A percentile compares a stretch with the other conserved stretches of the same genome.
phyloP scores from a whole-genome alignment of 2,888 invertebrate genomes.

The Tineola bisselliella region DNA sequence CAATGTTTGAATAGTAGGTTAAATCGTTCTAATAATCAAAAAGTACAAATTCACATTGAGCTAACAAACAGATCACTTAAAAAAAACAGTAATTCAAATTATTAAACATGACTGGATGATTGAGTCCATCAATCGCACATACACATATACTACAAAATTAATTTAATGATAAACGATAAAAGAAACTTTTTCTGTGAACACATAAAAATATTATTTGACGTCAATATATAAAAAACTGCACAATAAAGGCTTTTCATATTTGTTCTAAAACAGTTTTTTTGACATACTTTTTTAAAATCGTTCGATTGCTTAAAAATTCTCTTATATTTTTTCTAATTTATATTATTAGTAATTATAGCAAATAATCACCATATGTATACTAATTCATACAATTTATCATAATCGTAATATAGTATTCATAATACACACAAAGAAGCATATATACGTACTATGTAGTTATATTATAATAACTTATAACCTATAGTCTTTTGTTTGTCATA shows the following conservation, averaged over 20 bases:
- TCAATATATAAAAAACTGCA: not conserved
- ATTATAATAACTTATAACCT: no score
- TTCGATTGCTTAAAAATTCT: no score
- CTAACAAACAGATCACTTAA: not conserved
- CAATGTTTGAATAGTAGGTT: no score
- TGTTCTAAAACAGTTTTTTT: no score
- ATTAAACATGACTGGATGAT: not conserved
- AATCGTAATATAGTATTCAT: no score
- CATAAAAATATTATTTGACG: not conserved
- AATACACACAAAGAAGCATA: no score
- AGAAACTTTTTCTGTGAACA: not conserved
- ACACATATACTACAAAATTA: not conserved
- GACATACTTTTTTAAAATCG: no score
- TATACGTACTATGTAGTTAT: no score
- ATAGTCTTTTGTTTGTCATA: not conserved
- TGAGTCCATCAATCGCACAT: not conserved
- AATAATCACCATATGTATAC: no score
- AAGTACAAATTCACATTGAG: not conserved
- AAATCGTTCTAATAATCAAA: not conserved
- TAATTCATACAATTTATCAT: no score
- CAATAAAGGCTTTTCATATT: not conserved
- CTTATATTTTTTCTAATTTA: no score
- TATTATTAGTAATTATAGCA: no score
- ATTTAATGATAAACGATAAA: not conserved
- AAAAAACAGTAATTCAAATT: not conserved